These are phyloP conservation scores for Alcis repandata DNA, from an alignment of 2,888 invertebrate genomes.

Conservation along the genomic window DNA sequence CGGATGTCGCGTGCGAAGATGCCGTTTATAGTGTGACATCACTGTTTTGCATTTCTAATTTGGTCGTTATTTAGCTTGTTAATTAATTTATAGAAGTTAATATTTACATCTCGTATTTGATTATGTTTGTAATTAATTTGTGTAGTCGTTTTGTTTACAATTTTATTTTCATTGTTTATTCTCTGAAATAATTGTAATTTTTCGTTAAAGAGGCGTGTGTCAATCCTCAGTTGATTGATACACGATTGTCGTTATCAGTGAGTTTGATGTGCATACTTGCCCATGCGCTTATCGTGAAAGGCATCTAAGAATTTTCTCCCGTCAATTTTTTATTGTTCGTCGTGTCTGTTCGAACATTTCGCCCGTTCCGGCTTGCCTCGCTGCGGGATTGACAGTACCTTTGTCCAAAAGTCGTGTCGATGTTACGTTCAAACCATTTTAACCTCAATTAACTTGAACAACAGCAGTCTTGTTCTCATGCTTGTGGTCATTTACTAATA, in stretches of 20 bases:
- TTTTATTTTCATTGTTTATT: background rate
- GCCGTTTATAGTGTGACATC: constrained; percentile 58
- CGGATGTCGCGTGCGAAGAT: constrained; percentile 59
- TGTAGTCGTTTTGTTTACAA: background rate
- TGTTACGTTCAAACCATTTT: constrained; percentile 70
- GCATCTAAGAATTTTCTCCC: constrained; percentile 65
- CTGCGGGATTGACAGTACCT: constrained; percentile 70
- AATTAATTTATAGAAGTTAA: constrained; percentile 31
- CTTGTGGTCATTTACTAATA: constrained; percentile 76
- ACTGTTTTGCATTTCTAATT: constrained; percentile 53
- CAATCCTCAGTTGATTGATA: constrained; percentile 50
- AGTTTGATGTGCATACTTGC: constrained; percentile 44
- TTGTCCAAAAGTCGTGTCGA: constrained; percentile 73
- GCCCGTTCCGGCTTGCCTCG: constrained; percentile 42
- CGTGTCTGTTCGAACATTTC: constrained; percentile 56
- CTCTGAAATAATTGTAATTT: background rate
- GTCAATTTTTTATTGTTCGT: constrained; percentile 67
- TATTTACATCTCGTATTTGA: constrained; percentile 13
- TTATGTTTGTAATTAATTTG: constrained; percentile 2
- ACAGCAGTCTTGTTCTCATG: constrained; percentile 68
- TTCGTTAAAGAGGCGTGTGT: constrained; percentile 27
- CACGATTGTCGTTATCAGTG: constrained; percentile 47
- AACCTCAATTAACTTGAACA: constrained; percentile 77
- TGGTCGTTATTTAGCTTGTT: constrained; percentile 48
- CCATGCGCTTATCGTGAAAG: constrained; percentile 59